phyloP scores from a whole-genome alignment of 1,140 invertebrate genomes.

The Cydia fagiglandana region DNA sequence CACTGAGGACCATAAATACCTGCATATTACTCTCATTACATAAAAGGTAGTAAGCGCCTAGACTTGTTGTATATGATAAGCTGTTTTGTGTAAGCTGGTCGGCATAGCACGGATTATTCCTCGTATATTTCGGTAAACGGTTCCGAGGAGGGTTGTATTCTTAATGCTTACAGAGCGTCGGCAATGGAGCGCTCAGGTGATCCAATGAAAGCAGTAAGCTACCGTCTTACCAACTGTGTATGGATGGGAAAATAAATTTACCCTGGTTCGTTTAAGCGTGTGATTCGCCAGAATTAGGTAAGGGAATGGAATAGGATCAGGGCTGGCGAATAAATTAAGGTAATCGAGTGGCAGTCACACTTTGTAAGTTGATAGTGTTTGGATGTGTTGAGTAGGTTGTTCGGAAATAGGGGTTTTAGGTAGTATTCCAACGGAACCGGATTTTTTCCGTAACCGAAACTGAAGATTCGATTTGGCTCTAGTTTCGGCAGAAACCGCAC shows the following conservation, averaged over 20 bases:
- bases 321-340: conserved; percentile 15
- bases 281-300: not conserved
- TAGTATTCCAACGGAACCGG: not conserved
- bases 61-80: not conserved
- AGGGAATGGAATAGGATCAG: not conserved
- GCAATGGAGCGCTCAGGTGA: not conserved
- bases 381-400: not conserved
- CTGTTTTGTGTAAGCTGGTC: not conserved
- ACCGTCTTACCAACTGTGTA: too few relatives aligned
- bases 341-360: conserved; percentile 18
- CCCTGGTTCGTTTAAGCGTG: too few relatives aligned
- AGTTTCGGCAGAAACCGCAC: too few relatives aligned
- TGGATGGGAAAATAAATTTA: too few relatives aligned
- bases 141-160: not conserved
- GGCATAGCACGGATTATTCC: conserved; percentile 22
- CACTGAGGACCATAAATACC: conserved; percentile 23
- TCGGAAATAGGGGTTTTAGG: not conserved
- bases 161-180: not conserved
- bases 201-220: not conserved
- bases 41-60: not conserved
- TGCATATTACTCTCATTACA: not conserved
- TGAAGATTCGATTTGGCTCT: too few relatives aligned
- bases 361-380: conserved; percentile 18
- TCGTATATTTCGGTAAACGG: conserved; percentile 29
- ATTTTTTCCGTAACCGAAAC: too few relatives aligned